Evolutionary conservation across 2,113 vertebrate species (phyloP).

Genomic region (Labrus mixtus): DNA sequence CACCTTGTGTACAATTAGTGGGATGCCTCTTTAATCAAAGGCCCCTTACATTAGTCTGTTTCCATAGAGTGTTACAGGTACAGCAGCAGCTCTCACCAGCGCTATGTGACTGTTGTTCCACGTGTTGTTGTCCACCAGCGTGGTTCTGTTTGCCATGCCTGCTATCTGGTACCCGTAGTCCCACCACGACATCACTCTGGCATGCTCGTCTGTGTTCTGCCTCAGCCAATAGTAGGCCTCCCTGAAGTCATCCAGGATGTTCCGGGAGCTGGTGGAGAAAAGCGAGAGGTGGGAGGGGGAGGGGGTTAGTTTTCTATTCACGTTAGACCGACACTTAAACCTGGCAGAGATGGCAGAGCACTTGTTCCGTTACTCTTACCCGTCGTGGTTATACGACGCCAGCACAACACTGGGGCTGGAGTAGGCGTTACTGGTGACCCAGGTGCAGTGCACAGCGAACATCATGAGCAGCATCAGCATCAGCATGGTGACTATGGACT

Average conservation of each 20-base stretch:
- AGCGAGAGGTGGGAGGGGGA: neutral
- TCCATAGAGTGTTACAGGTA: neutral
- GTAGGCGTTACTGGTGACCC: slow-evolving; percentile 99
- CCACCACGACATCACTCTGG: slow-evolving; percentile 99
- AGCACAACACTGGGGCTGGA: slow-evolving; percentile 98
- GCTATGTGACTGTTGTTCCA: slow-evolving; percentile 97
- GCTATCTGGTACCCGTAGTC: slow-evolving; percentile 99
- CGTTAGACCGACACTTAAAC: too few relatives aligned
- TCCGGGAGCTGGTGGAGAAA: slow-evolving; percentile 87
- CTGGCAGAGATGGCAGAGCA: too few relatives aligned
- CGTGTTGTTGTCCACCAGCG: slow-evolving; percentile 97
- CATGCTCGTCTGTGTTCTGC: slow-evolving; percentile 97
- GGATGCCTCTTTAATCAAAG: too few relatives aligned
- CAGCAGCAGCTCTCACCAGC: slow-evolving; percentile 71
- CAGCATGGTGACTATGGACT: slow-evolving; percentile 98
- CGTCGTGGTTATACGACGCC: slow-evolving; percentile 97
- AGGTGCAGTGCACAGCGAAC: slow-evolving; percentile 99
- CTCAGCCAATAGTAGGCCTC: slow-evolving; percentile 99
- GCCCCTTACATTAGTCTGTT: too few relatives aligned
- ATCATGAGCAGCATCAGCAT: slow-evolving; percentile 99
- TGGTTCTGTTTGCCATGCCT: slow-evolving; percentile 98
- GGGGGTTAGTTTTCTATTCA: too few relatives aligned
- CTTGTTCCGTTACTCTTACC: slow-evolving; percentile 87
- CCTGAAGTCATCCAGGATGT: slow-evolving; percentile 99
- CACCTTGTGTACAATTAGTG: too few relatives aligned